Base-by-base conservation (phyloP, 2,888 invertebrate species). In the Seladonia tumulorum region DNA sequence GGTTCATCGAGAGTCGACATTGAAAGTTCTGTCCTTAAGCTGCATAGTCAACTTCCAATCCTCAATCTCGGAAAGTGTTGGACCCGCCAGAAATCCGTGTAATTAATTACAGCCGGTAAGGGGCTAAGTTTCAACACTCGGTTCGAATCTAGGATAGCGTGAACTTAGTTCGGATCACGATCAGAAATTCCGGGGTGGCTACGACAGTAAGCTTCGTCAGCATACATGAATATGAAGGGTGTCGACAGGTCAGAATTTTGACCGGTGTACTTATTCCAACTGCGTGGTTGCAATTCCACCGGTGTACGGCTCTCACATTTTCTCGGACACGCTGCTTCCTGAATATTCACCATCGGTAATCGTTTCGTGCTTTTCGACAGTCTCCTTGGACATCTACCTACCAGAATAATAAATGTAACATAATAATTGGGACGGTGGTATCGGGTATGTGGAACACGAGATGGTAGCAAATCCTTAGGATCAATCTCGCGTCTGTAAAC, bases 91-190 rank as follows among this genome's bases (percentile, higher is more conserved):
- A 53, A 79, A 82, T 79, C 71, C 53, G 25, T 53, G 25, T 75
- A 82, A 85, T 85, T 83, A 85, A 85, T 85, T 85, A 76, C 29
- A 76, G 39, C 60, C 35, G 12, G 73, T 49, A 42, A 70, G 49
- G 53, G 71, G 25, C 18, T 47, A 18, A 79, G 60, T 79, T 73
- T 73, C 18, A 53, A 25, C 39, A 5, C 45, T 25, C 12, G n/a
- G 49, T 49, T 18, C 53, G 49, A 42, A 60, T 75, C 39, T 25
- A 53, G 57, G 35, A 63, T 79, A 63, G 39, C 5, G 10, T 5
- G 18, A 85, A 75, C 79, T 79, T 77, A 77, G 70, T 49, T 57
- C 25, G 74, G 79, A 77, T 85, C 78, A 77, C 49, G 47, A 78
- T 80, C 68, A 72, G 72, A 42, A 63, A 80, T 85, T 85, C 79